Conservation (phyloP, 2,888 invertebrate species). For the Drosophila diplacantha region DNA sequence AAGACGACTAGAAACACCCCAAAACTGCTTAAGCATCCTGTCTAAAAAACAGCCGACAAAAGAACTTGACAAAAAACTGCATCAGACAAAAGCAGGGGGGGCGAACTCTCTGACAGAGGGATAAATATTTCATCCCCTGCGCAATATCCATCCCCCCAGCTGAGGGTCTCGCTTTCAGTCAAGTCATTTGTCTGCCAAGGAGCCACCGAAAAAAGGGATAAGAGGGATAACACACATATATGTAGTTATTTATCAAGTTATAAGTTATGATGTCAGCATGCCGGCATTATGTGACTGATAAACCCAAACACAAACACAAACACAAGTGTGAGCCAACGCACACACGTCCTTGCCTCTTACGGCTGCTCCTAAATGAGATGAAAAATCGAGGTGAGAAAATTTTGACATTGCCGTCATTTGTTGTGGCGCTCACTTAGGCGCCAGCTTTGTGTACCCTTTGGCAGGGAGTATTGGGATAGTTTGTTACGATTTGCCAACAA, state of each 20-base stretch:
- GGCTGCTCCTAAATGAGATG: constrained; percentile 64
- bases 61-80: constrained; percentile 37
- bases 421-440: constrained; percentile 48
- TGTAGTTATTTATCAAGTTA: constrained; percentile 70
- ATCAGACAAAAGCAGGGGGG: constrained; percentile 25
- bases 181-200: constrained; percentile 67
- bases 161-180: constrained; percentile 43
- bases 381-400: constrained; percentile 70
- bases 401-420: constrained; percentile 65
- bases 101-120: constrained; percentile 19
- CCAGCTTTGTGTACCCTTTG: constrained; percentile 13
- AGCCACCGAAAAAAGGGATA: constrained; percentile 19
- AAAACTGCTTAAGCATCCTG: constrained; percentile 47
- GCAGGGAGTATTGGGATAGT: neutral
- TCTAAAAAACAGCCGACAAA: constrained; percentile 44
- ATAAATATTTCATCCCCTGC: constrained; percentile 16
- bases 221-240: constrained; percentile 42
- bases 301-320: constrained; percentile 43
- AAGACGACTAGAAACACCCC: constrained; percentile 20
- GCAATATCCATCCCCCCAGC: constrained; percentile 13
- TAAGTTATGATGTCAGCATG: constrained; percentile 72
- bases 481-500: neutral
- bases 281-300: constrained; percentile 71
- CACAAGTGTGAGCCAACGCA: constrained; percentile 8
- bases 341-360: constrained; percentile 17